Evolutionary conservation across 1,140 invertebrate genomes (phyloP), one percentile per base, ranked within the genome.

Genomic region (Agrypnia vestita): DNA sequence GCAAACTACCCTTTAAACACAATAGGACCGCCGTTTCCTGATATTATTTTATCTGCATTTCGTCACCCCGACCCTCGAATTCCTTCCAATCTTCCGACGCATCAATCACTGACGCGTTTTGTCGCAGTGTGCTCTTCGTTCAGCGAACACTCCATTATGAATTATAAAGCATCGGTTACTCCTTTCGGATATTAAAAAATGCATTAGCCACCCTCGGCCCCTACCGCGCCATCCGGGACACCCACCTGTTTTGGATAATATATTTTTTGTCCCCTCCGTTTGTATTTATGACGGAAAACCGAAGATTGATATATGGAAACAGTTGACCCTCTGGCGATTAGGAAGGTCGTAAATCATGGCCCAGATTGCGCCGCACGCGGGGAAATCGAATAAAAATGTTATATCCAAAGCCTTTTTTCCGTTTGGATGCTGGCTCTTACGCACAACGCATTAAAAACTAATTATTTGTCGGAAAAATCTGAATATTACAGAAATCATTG

Each of bases 311-410:
- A 76, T 76, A 76, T 47, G 44, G 15, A 21, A 19, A n/a, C 19
- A 19, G 46, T 51, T 76, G 74, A 76, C 74, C 74, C 74, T 47
- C 13, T 11, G 8, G 56, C 59, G 35, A 76, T 76, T 62, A 76
- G 74, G 59, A 19, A 76, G 74, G 59, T 76, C 74, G 56, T 76
- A 76, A 76, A 76, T 76, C 74, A 76, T 47, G 74, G n/a, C 12
- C 53, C 74, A 76, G 74, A 76, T 76, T 76, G 74, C 59, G 59
- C 69, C 11, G 17, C 4, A 61, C 17, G 56, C 4, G 35, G 9
- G 10, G 47, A 53, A 53, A 72, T 72, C 35, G 69, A 72, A 72
- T 72, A 53, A 59, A 75, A 59, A 59, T 75, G 35, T 13, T 11
- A 59, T 75, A 35, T 35, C 25, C 6, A 35, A 35, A 35, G 25